Evolutionary conservation across 2,888 invertebrate species (phyloP), one percentile per base, ranked within the genome.

Genomic region (Dromius quadrimaculatus): DNA sequence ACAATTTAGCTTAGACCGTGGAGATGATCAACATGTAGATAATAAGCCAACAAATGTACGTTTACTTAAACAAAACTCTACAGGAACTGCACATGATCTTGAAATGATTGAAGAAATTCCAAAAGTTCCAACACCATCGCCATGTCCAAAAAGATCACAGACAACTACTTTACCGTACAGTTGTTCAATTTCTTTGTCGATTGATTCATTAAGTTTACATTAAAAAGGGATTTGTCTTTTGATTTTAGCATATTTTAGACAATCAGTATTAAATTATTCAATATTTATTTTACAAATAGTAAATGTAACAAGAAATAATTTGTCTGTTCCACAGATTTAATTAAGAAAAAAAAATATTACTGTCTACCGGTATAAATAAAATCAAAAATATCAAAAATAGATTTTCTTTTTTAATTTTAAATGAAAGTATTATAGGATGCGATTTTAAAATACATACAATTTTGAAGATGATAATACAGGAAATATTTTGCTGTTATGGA

Each of bases 1-100:
- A 43, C 90, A 91, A 80, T 91, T 89, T 77, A 90, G 90, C 78
- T 81, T 91, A 66, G 90, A 91, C 79, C 86, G 89, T 17, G 87
- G 89, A 15, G 90, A 90, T 76, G 87, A 87, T 71, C 79, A 82
- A 17, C 69, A 76, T 28, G 71, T 73, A 77, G 76, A 84, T 79
- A 76, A 81, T 77, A 28, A 85, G 75, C 74, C 79, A 62, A 72
- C 75, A 45, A 78, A 77, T 66, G 82, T 82, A 20, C 81, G 85
- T 72, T 80, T 89, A 19, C 88, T 86, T 79, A 90, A 89, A 76
- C 90, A 90, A 77, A 89, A 89, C 78, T 90, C 90, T 15, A 87
- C 87, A 2, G 90, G 90, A 15, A 88, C 90, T 17, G 88, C 88
- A 0, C 86, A 87, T 76, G 90, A 90, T 80, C 81, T 90, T 75